Evolutionary conservation across 2,888 invertebrate genomes (phyloP).

Genomic region (Macaria liturata): DNA sequence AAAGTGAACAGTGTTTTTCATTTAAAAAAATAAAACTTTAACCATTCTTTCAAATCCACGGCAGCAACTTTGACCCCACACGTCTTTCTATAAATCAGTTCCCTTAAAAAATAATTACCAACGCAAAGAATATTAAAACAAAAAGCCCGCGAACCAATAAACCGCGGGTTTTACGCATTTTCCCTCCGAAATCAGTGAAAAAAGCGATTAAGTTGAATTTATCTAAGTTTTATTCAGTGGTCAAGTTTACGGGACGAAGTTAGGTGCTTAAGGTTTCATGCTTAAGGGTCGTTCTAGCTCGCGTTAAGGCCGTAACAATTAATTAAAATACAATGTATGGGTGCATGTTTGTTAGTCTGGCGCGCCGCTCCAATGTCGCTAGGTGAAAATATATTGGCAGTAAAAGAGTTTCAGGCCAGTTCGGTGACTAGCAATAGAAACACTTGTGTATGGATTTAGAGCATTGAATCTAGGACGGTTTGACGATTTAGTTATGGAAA

Average conservation of each 20-base stretch:
- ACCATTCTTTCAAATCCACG: too few relatives aligned
- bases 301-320: conserved; percentile 70
- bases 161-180: conserved; percentile 38
- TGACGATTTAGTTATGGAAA: too few relatives aligned
- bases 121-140: conserved; percentile 17
- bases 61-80: neutral
- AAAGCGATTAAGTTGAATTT: conserved; percentile 56
- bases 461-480: too few relatives aligned
- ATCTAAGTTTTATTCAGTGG: conserved; percentile 55
- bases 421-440: neutral
- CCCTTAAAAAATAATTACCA: conserved; percentile 23
- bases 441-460: neutral
- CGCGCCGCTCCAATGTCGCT: conserved; percentile 44
- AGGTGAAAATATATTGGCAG: conserved; percentile 34
- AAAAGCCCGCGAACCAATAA: conserved; percentile 31
- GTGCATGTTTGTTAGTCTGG: conserved; percentile 41
- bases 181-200: conserved; percentile 42
- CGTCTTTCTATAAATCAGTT: conserved; percentile 11
- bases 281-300: conserved; percentile 60
- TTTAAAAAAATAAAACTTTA: too few relatives aligned
- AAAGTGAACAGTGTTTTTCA: too few relatives aligned
- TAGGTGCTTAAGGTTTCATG: conserved; percentile 60
- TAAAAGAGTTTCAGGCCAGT: conserved; percentile 21
- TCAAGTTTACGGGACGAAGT: conserved; percentile 46
- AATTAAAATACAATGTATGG: conserved; percentile 75